Conservation (phyloP, 2,113 vertebrate species). For the Apus apus region DNA sequence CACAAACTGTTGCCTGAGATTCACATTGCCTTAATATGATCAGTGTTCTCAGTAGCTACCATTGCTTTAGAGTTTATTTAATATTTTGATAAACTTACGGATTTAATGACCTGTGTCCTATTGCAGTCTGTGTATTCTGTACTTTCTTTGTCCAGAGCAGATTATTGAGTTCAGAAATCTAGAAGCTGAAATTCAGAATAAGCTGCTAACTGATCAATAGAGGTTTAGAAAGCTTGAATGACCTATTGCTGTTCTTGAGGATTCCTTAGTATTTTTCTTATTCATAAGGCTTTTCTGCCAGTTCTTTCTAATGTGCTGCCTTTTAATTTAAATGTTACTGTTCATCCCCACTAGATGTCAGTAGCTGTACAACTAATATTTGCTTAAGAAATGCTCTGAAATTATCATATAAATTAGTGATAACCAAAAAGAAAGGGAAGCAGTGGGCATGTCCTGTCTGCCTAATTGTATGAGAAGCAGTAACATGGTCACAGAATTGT, state of each 20-base stretch:
- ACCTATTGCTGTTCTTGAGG: not conserved
- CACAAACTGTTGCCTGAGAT: not conserved
- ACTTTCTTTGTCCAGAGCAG: not conserved
- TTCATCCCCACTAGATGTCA: constrained; percentile 46
- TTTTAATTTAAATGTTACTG: not conserved
- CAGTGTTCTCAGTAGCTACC: not conserved
- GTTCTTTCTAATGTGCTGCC: not conserved
- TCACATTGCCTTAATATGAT: accelerated
- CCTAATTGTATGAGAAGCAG: not conserved
- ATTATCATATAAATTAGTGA: not conserved
- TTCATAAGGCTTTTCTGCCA: not conserved
- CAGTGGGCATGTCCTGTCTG: not conserved
- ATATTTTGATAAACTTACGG: not conserved
- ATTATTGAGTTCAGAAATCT: not conserved
- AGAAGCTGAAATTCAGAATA: not conserved
- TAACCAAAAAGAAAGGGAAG: not conserved
- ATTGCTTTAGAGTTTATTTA: not conserved
- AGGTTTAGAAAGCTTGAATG: not conserved
- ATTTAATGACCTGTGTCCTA: not conserved
- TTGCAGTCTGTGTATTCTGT: not conserved
- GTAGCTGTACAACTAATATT: not conserved
- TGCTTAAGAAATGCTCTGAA: not conserved
- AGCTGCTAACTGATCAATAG: not conserved
- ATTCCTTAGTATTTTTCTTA: not conserved
- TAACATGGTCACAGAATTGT: not conserved